Evolutionary conservation across 2,113 vertebrate genomes (phyloP).

Genomic region (Pseudopodoces humilis): DNA sequence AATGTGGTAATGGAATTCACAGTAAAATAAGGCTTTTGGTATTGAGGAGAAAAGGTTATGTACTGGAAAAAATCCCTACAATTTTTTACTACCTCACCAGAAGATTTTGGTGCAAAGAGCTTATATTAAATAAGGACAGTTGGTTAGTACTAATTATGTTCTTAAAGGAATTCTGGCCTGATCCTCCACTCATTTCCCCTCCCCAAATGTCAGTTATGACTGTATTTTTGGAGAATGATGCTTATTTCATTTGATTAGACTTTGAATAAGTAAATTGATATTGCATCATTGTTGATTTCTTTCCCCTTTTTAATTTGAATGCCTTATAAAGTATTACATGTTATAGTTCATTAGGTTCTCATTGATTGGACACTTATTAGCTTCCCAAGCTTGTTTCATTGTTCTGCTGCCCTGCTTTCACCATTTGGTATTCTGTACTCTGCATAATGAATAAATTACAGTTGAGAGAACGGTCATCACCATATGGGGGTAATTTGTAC

Average conservation of each 20-base stretch:
- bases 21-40: neutral
- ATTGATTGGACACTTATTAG: slow-evolving; percentile 29
- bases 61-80: neutral
- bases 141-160: neutral
- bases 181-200: neutral
- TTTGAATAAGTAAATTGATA: slow-evolving; percentile 7
- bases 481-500: slow-evolving; percentile 66
- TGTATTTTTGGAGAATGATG: neutral
- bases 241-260: neutral
- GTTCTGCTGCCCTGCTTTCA: slow-evolving; percentile 55
- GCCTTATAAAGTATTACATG: slow-evolving; percentile 32
- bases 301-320: slow-evolving; percentile 11
- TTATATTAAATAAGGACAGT: neutral
- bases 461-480: slow-evolving; percentile 54
- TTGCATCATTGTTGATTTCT: neutral
- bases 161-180: slow-evolving; percentile 1
- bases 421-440: slow-evolving; percentile 49
- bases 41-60: neutral
- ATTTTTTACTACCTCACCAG: neutral
- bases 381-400: slow-evolving; percentile 31
- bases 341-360: slow-evolving; percentile 31
- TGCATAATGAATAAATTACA: slow-evolving; percentile 70
- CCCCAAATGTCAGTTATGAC: neutral
- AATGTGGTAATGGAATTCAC: neutral
- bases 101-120: neutral